Evolutionary conservation across 2,113 vertebrate species (phyloP).

Genomic region (Otus sunia): DNA sequence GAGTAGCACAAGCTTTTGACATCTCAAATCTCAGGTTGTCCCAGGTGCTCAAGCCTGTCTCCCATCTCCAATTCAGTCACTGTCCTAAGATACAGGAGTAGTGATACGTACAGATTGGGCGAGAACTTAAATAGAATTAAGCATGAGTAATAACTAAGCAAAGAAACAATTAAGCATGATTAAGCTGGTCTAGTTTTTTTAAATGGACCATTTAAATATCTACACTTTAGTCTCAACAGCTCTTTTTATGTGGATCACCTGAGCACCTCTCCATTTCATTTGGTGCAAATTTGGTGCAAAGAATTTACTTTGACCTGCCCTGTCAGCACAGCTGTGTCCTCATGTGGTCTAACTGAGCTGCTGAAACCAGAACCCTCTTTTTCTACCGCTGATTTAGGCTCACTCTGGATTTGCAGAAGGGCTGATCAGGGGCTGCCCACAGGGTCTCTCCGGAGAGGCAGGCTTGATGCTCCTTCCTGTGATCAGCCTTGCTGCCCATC

Average conservation of each 20-base stretch:
- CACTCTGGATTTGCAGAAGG: not conserved
- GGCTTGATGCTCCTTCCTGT: accelerated
- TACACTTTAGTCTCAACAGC: not conserved
- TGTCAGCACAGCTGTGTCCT: not conserved
- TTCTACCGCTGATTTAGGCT: not conserved
- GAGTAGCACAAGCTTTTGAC: not conserved
- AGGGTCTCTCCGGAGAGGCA: not conserved
- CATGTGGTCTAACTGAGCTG: not conserved
- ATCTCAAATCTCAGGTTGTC: not conserved
- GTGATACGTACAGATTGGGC: not conserved
- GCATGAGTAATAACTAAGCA: not conserved
- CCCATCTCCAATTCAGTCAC: not conserved
- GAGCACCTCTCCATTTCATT: not conserved
- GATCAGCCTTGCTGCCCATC: not conserved
- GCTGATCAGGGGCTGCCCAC: not conserved
- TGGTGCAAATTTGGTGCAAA: not conserved
- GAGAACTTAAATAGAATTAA: not conserved
- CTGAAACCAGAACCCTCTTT: not conserved
- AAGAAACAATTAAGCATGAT: not conserved
- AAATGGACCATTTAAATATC: not conserved
- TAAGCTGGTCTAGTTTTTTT: not conserved
- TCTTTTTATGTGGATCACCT: not conserved
- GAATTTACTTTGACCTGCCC: not conserved
- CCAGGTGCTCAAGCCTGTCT: not conserved
- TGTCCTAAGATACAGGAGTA: not conserved